These are phyloP conservation scores for Aphidius ervi DNA, from an alignment of 1,140 invertebrate species.

Conservation along the genomic window DNA sequence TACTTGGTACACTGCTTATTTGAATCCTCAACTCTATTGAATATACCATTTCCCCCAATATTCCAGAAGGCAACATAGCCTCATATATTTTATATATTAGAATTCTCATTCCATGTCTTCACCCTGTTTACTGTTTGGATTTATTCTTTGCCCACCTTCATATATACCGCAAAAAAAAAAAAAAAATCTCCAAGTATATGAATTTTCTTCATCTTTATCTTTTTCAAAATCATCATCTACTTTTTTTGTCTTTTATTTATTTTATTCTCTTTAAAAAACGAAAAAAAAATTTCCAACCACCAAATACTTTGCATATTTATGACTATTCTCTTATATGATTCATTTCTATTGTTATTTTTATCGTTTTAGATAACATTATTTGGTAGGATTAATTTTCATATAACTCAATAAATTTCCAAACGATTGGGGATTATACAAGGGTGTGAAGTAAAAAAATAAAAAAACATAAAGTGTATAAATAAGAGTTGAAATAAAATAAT, in stretches of 20 bases:
- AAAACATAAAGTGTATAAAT: conserved; percentile 24
- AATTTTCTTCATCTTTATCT: conserved; percentile 5
- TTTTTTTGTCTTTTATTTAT: neutral
- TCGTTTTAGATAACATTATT: conserved; percentile 16
- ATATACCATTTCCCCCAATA: conserved; percentile 28
- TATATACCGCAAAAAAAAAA: neutral
- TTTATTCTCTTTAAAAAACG: conserved; percentile 3
- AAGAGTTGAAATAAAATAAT: conserved; percentile 9
- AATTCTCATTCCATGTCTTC: conserved; percentile 36
- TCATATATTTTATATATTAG: conserved; percentile 54
- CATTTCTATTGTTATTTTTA: conserved; percentile 22
- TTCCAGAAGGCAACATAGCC: conserved; percentile 20
- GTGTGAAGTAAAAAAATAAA: conserved; percentile 11
- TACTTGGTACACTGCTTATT: conserved; percentile 35
- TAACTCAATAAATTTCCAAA: conserved; percentile 9
- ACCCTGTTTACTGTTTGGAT: conserved; percentile 51
- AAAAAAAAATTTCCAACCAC: no score
- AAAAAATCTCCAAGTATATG: neutral
- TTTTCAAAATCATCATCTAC: neutral
- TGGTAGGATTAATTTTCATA: conserved; percentile 16
- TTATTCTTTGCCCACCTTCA: conserved; percentile 32
- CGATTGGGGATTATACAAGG: conserved; percentile 2
- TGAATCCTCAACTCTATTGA: conserved; percentile 39
- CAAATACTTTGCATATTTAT: conserved; percentile 12
- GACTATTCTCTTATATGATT: conserved; percentile 14